Evolutionary conservation across 2,888 invertebrate genomes (phyloP).

Genomic region (Sylvicola cinctus): DNA sequence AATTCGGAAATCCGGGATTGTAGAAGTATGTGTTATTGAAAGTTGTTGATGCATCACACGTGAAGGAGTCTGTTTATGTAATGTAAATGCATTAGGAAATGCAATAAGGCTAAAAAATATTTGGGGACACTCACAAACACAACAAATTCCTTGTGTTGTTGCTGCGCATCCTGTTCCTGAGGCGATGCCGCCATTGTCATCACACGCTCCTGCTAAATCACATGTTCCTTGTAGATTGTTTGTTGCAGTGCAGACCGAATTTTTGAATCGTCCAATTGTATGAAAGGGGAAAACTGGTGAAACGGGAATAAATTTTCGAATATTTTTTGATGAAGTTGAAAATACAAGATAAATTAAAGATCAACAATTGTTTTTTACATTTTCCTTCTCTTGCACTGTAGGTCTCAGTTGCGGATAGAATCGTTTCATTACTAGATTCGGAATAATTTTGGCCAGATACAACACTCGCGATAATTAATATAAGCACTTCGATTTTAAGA

Average conservation of each 20-base stretch:
- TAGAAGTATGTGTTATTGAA: conserved; percentile 71
- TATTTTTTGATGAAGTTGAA: too few relatives aligned
- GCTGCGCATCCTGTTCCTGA: conserved; percentile 50
- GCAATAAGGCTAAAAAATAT: not conserved
- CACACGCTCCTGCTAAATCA: conserved; percentile 53
- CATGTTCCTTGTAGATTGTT: conserved; percentile 55
- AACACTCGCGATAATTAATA: too few relatives aligned
- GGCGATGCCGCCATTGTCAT: conserved; percentile 43
- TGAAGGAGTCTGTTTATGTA: conserved; percentile 36
- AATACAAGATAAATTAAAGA: too few relatives aligned
- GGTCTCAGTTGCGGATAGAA: too few relatives aligned
- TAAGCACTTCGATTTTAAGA: too few relatives aligned
- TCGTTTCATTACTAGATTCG: too few relatives aligned
- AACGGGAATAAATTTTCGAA: too few relatives aligned
- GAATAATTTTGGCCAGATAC: too few relatives aligned
- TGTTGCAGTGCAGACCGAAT: conserved; percentile 41
- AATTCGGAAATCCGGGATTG: conserved; percentile 53
- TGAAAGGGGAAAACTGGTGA: conserved; percentile 42
- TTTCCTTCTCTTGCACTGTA: too few relatives aligned
- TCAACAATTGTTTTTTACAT: too few relatives aligned
- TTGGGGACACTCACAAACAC: conserved; percentile 42
- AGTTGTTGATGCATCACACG: conserved; percentile 47
- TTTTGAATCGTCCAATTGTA: conserved; percentile 56
- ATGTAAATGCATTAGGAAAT: too few relatives aligned
- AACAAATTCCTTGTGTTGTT: conserved; percentile 53